Base-by-base conservation (phyloP, 2,797 vertebrate species). In the Anabacerthia variegaticeps region DNA sequence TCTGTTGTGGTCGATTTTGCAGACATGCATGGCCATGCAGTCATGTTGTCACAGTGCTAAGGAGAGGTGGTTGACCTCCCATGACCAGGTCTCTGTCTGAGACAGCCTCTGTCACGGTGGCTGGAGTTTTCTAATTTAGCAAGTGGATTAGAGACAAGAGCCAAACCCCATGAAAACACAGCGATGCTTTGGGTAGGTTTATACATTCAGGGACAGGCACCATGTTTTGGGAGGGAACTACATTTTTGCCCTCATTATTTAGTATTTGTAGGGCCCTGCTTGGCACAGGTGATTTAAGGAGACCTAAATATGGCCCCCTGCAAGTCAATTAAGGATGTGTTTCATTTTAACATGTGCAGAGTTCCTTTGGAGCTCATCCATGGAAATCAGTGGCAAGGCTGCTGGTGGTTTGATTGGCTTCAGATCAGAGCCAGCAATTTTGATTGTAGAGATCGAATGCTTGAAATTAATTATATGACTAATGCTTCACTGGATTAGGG, bases 401-500 rank as follows among this genome's bases (percentile, higher is more conserved):
- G 76, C 82, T 96, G 95, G 32, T 88, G 92, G 88, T 91, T 96
- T 97, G 96, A 97, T 96, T 95, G 92, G 89, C 94, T 95, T 96
- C 21, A 49, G 93, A 96, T 93, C 85, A 79, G 91, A 95, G 95
- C 93, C 96, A 97, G 83, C 80, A 79, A 85, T 94, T 96, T 79
- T 93, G 96, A 95, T 93, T 97, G 91, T 84, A 82, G 85, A 96
- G 91, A 94, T 96, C 89, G 89, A 95, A 91, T 93, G 74, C 83
- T 96, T 90, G 89, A 92, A 93, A 93, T 96, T 96, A 96, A 93
- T 87, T 90, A 93, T 92, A 88, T 87, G 91, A 94, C 85, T 96
- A 95, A 95, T 95, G 89, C 85, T 95, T 93, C 92, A 87, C 61
- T 92, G 88, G 88, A 92, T 94, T 94, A 90, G 46, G 83, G 88